A percentile compares a stretch with the other conserved stretches of the same genome.
Conservation (phyloP, 2,888 invertebrate genomes). For the Trissolcus brochymenae region DNA sequence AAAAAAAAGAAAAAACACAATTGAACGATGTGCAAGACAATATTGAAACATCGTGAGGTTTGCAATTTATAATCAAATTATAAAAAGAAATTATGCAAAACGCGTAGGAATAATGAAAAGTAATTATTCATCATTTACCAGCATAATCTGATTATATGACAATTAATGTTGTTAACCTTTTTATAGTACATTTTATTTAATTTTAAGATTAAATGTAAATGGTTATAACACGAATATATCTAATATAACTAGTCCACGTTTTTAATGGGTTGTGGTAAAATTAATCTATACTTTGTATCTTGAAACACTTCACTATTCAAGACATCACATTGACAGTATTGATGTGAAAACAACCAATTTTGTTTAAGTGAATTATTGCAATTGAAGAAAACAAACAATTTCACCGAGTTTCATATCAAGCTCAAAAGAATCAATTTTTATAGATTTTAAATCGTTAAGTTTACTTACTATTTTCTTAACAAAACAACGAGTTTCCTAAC, state of each 20-base stretch:
- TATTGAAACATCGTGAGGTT: conserved; percentile 48
- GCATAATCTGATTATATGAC: conserved; percentile 43
- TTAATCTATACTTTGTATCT: conserved; percentile 30
- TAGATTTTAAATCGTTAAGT: too few relatives aligned
- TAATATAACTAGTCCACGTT: conserved; percentile 47
- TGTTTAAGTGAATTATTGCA: neutral
- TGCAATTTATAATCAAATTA: conserved; percentile 55
- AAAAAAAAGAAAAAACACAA: conserved; percentile 30
- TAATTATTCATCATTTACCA: conserved; percentile 33
- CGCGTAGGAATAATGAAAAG: conserved; percentile 30
- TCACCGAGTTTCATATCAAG: conserved; percentile 19
- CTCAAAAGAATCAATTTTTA: too few relatives aligned
- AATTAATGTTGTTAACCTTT: conserved; percentile 46
- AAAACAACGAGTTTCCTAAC: too few relatives aligned
- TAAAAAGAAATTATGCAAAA: conserved; percentile 30
- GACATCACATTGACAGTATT: conserved; percentile 47
- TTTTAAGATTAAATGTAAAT: conserved; percentile 5
- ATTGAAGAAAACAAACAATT: neutral
- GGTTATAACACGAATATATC: conserved; percentile 32
- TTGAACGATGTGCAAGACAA: conserved; percentile 45
- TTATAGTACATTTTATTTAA: conserved; percentile 29
- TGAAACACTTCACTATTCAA: conserved; percentile 19
- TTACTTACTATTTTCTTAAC: too few relatives aligned
- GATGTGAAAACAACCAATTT: conserved; percentile 6
- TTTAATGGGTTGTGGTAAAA: conserved; percentile 50